These are phyloP conservation scores for Caenorhabditis sp. DNA, from an alignment of 2,888 invertebrate species.

Conservation along the genomic window DNA sequence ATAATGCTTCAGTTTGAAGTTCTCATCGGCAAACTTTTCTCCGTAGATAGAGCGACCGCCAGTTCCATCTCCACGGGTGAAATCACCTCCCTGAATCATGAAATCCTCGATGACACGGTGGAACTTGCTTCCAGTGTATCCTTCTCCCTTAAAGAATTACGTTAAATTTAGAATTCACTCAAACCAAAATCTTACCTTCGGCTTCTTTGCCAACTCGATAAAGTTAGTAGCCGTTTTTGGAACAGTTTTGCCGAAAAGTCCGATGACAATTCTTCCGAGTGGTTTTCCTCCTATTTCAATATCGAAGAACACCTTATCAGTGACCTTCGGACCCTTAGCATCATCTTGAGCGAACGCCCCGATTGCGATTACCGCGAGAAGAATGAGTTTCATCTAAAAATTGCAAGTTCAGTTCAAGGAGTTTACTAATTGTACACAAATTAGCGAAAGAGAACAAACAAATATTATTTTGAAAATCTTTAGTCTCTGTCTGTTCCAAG, in stretches of 20 bases:
- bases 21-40: conserved; percentile 79
- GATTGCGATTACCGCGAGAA: conserved; percentile 18
- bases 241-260: conserved; percentile 89
- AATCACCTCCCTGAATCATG: conserved; percentile 87
- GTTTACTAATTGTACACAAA: no score
- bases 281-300: conserved; percentile 86
- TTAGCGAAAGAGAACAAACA: no score
- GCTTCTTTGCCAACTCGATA: conserved; percentile 85
- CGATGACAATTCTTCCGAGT: conserved; percentile 88
- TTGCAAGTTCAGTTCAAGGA: no score
- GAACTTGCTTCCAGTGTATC: conserved; percentile 87
- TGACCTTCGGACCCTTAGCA: conserved; percentile 78
- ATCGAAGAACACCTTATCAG: conserved; percentile 84
- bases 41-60: conserved; percentile 78
- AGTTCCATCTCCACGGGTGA: conserved; percentile 79
- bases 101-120: conserved; percentile 90
- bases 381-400: conserved; percentile 27
- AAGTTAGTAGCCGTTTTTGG: conserved; percentile 92
- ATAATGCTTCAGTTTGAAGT: conserved; percentile 77
- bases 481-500: no score
- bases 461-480: no score
- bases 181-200: conserved; percentile 58
- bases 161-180: background rate
- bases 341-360: conserved; percentile 42
- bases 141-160: conserved; percentile 66